phyloP scores from a whole-genome alignment of 1,140 invertebrate genomes.

The Hormaphis cornu region DNA sequence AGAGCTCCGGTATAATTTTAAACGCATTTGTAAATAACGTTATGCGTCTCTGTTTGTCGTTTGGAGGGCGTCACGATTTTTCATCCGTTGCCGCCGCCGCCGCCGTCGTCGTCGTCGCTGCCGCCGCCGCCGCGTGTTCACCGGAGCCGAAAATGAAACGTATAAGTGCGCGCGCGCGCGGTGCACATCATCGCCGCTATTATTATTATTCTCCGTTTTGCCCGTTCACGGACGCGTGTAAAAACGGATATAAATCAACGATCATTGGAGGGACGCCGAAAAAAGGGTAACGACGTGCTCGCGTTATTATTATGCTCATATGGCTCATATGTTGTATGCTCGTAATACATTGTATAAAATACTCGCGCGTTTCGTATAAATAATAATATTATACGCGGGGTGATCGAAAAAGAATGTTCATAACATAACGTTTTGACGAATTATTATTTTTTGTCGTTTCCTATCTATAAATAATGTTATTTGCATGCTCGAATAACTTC shows the following conservation, averaged over 20 bases:
- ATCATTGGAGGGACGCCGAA: not conserved
- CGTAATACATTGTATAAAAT: too few relatives aligned
- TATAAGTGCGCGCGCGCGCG: not conserved
- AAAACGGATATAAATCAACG: not conserved
- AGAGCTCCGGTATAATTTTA: not conserved
- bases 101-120: not conserved
- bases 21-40: constrained; percentile 22
- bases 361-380: too few relatives aligned
- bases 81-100: not conserved
- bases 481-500: too few relatives aligned
- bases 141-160: constrained; percentile 8
- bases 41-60: not conserved
- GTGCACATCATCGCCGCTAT: too few relatives aligned
- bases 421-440: too few relatives aligned
- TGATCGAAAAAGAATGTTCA: too few relatives aligned
- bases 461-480: too few relatives aligned
- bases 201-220: constrained; percentile 12
- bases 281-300: not conserved
- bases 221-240: not conserved
- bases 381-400: too few relatives aligned
- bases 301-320: too few relatives aligned
- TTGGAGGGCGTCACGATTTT: not conserved
- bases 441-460: too few relatives aligned
- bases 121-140: not conserved
- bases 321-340: not conserved